phyloP scores from a whole-genome alignment of 92 coral and sea anemone genomes.

The Nematostella vectensis region DNA sequence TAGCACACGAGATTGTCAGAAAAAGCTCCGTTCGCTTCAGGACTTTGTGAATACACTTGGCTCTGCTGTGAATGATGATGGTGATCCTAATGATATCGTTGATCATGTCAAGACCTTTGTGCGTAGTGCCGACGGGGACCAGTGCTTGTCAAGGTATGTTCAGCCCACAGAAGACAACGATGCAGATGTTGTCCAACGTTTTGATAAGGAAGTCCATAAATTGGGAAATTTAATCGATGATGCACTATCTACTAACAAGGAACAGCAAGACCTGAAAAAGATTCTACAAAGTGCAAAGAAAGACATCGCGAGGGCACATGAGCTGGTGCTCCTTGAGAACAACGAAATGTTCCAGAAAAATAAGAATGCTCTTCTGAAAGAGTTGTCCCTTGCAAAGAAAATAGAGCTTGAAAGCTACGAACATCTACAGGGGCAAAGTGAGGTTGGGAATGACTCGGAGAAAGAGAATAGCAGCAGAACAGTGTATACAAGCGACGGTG shows the following conservation, averaged over 20 bases:
- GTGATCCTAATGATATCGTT: too few species aligned
- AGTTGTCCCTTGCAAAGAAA: slow-evolving; percentile 24
- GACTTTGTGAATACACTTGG: slow-evolving; percentile 4
- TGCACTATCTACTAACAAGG: too few species aligned
- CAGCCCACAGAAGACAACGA: neutral
- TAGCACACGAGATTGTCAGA: neutral
- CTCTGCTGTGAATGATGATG: slow-evolving; percentile 7
- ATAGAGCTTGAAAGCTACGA: slow-evolving; percentile 15
- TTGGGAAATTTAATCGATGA: slow-evolving; percentile 6
- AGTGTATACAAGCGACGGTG: too few species aligned
- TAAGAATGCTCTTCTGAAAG: slow-evolving; percentile 23
- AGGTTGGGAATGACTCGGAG: too few species aligned
- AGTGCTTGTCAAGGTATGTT: too few species aligned
- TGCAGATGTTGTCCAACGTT: neutral
- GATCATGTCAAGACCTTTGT: too few species aligned
- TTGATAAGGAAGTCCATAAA: slow-evolving; percentile 6
- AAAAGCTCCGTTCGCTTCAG: too few species aligned
- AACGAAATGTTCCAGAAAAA: slow-evolving; percentile 33
- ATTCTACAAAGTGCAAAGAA: slow-evolving; percentile 15
- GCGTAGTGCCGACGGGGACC: too few species aligned
- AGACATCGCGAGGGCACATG: slow-evolving; percentile 25
- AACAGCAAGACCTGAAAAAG: slow-evolving; percentile 22
- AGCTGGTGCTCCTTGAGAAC: slow-evolving; percentile 49
- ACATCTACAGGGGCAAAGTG: too few species aligned
- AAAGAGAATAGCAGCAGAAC: too few species aligned